Evolutionary conservation across 2,888 invertebrate species (phyloP), one percentile per base, ranked within the genome.

Genomic region (Dugesia japonica): DNA sequence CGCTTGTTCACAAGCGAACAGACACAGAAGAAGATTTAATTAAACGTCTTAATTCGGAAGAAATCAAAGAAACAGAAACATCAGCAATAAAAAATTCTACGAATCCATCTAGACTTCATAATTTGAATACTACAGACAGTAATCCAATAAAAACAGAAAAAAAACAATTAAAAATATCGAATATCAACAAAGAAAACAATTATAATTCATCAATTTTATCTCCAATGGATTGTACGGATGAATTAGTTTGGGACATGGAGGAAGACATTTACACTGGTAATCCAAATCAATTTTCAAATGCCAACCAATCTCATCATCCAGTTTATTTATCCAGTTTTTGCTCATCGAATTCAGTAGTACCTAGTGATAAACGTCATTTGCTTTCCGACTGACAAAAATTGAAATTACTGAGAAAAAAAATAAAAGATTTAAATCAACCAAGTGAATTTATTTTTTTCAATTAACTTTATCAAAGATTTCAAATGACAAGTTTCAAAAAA

Each of bases 1-100:
- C 75, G 1, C 71, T 75, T 23, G 56, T 56, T n/a, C 75, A 75
- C 20, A 71, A 75, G 23, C 75, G 75, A 20, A 56, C 75, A 9
- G 75, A 42, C 26, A 75, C 75, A 1, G 75, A 75, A 28, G 75
- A 75, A 28, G 75, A 75, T 71, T 28, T 75, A 7, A 23, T 56
- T 20, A 56, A 56, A 56, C 56, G 56, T n/a, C 56, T 56, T 23
- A 4, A 56, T 56, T 56, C 56, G 4, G 56, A 56, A 56, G 56
- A 56, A 4, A 56, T 20, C 23, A 56, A 56, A n/a, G 56, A 56
- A 20, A 4, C 9, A 13, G 23, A 56, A 23, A 20, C n/a, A 56
- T 56, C 56, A 13, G 7, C 23, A n/a, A 20, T 56, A 56, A 56
- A n/a, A 13, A n/a, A 56, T 13, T 4, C 4, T 4, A 20, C 56